Conservation (phyloP, 2,888 invertebrate species). For the Opisthograptis luteolata region DNA sequence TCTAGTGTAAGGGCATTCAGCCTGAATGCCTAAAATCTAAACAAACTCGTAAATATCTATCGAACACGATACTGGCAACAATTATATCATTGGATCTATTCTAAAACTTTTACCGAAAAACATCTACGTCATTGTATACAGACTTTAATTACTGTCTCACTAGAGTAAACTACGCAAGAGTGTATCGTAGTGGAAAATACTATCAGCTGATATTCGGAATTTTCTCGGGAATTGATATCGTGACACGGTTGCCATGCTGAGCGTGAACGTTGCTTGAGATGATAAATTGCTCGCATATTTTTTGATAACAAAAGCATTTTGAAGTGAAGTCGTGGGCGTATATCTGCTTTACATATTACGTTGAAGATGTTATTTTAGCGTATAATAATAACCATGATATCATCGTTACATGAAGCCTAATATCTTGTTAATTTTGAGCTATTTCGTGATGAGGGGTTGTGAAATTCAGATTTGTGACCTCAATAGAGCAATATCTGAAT, state of each 20-base stretch:
- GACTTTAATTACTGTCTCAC: constrained; percentile 11
- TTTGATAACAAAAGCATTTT: constrained; percentile 29
- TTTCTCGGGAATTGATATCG: constrained; percentile 43
- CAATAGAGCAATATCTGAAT: too few species aligned
- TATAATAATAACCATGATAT: constrained; percentile 3
- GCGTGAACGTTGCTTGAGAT: constrained; percentile 32
- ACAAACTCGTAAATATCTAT: too few species aligned
- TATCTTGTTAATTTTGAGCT: too few species aligned
- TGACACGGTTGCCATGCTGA: constrained; percentile 36
- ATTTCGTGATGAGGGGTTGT: too few species aligned
- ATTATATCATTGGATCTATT: too few species aligned
- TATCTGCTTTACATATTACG: constrained; percentile 14
- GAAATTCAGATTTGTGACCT: too few species aligned
- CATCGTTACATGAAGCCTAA: background rate
- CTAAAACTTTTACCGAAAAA: too few species aligned
- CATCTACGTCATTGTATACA: too few species aligned
- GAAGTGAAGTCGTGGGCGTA: constrained; percentile 14
- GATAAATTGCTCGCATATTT: constrained; percentile 30
- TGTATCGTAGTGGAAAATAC: constrained; percentile 61
- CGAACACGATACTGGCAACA: too few species aligned
- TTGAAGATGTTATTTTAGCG: constrained; percentile 19
- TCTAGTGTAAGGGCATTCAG: too few species aligned
- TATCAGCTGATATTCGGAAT: constrained; percentile 49
- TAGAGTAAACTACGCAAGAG: constrained; percentile 42
- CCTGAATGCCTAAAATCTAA: too few species aligned